These are phyloP conservation scores for Neria commutata DNA, from an alignment of 2,888 invertebrate genomes.

Conservation along the genomic window DNA sequence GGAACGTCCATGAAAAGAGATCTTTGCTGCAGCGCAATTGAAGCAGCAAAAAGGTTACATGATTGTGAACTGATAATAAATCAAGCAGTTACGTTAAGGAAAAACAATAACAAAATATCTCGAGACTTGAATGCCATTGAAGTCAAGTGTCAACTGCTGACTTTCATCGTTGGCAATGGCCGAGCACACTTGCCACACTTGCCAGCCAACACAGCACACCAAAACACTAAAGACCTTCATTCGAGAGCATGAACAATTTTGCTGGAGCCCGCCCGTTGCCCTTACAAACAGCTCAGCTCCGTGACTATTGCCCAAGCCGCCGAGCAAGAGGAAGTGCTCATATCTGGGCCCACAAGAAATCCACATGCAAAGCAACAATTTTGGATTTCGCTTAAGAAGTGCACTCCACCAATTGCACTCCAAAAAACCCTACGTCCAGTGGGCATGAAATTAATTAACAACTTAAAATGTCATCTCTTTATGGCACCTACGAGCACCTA, in stretches of 20 bases:
- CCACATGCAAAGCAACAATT: too few species aligned
- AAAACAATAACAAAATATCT: conserved; percentile 43
- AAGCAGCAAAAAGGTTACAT: conserved; percentile 16
- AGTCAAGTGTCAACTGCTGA: conserved; percentile 43
- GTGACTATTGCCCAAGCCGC: too few species aligned
- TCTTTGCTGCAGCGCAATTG: conserved; percentile 32
- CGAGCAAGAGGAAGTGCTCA: too few species aligned
- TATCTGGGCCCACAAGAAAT: too few species aligned
- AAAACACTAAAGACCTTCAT: conserved; percentile 43
- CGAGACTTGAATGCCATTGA: conserved; percentile 42
- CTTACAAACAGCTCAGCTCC: background rate
- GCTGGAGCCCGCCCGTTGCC: conserved; percentile 27
- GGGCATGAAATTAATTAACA: too few species aligned
- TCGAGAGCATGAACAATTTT: conserved; percentile 47
- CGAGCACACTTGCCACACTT: conserved; percentile 14
- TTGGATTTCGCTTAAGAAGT: too few species aligned
- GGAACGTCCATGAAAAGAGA: too few species aligned
- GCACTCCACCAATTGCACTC: too few species aligned
- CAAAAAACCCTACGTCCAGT: too few species aligned
- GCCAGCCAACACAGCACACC: background rate
- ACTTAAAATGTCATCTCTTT: too few species aligned
- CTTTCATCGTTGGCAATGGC: conserved; percentile 47
- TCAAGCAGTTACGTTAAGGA: conserved; percentile 2
- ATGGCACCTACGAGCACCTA: too few species aligned
- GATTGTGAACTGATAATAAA: conserved; percentile 24